Conservation (phyloP, 2,797 vertebrate genomes). For the Helicolenus hilgendorfi region DNA sequence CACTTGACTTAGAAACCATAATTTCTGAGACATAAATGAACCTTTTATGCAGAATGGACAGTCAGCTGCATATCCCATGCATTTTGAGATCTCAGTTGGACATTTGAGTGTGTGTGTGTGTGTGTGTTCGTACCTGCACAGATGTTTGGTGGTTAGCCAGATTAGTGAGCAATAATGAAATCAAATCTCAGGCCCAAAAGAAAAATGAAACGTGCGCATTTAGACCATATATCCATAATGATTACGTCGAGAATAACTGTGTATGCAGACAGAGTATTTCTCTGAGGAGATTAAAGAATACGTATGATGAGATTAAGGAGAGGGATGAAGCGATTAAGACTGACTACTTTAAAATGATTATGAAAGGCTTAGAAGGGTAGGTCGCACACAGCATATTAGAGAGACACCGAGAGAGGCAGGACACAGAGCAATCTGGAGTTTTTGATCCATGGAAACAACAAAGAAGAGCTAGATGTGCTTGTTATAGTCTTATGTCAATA, state of each 20-base stretch:
- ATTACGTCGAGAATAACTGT: slow-evolving; percentile 76
- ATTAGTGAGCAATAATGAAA: slow-evolving; percentile 76
- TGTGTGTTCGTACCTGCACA: slow-evolving; percentile 31
- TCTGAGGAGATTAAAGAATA: slow-evolving; percentile 88
- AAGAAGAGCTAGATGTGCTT: slow-evolving; percentile 75
- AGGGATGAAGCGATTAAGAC: slow-evolving; percentile 88
- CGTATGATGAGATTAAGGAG: slow-evolving; percentile 89
- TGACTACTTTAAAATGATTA: slow-evolving; percentile 90
- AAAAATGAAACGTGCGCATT: slow-evolving; percentile 72
- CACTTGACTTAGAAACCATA: background rate
- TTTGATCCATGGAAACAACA: slow-evolving; percentile 85
- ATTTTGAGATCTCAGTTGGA: slow-evolving; percentile 11
- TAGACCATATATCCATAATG: slow-evolving; percentile 73
- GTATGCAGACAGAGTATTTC: slow-evolving; percentile 75
- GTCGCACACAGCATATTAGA: slow-evolving; percentile 76
- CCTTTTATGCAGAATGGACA: slow-evolving; percentile 29
- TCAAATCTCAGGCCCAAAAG: slow-evolving; percentile 63
- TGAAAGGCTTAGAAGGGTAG: slow-evolving; percentile 85
- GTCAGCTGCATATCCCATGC: background rate
- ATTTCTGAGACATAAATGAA: slow-evolving; percentile 27
- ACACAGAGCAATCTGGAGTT: slow-evolving; percentile 80
- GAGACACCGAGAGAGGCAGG: slow-evolving; percentile 75
- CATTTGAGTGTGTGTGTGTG: background rate
- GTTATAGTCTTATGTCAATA: slow-evolving; percentile 83
- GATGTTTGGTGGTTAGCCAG: slow-evolving; percentile 74